These are phyloP conservation scores for Scortum barcoo DNA, from an alignment of 2,113 vertebrate species.

Conservation along the genomic window DNA sequence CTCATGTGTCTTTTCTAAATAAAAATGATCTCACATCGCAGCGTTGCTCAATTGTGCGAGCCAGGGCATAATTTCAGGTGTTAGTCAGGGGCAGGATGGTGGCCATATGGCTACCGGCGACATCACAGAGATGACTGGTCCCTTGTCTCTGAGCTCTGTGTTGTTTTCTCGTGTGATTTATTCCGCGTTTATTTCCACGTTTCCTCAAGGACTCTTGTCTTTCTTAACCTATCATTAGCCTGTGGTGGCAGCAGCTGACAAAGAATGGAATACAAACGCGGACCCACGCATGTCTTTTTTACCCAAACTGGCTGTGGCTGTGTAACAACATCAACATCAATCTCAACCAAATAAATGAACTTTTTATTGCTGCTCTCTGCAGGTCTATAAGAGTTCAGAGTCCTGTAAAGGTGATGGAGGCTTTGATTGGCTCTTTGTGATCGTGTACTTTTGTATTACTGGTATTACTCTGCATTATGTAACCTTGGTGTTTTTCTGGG, in stretches of 20 bases:
- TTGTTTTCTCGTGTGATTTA: constrained; percentile 27
- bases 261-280: constrained; percentile 61
- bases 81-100: neutral
- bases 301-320: constrained; percentile 34
- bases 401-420: constrained; percentile 16
- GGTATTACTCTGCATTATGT: constrained; percentile 68
- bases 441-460: constrained; percentile 36
- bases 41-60: neutral
- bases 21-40: constrained; percentile 1
- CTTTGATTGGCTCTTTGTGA: constrained; percentile 45
- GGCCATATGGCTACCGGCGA: constrained; percentile 22
- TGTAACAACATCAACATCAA: constrained; percentile 61
- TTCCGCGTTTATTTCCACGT: constrained; percentile 46
- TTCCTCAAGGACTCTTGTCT: constrained; percentile 57
- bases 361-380: constrained; percentile 31
- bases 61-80: constrained; percentile 41
- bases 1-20: constrained; percentile 5
- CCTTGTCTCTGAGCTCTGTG: neutral
- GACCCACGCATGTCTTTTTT: constrained; percentile 37
- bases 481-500: constrained; percentile 63
- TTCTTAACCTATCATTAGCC: constrained; percentile 67
- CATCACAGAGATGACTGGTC: constrained; percentile 12
- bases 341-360: constrained; percentile 27
- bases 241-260: constrained; percentile 55
- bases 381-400: constrained; percentile 25